Evolutionary conservation across 2,113 vertebrate genomes (phyloP).

Genomic region (Sminthopsis crassicaudata): DNA sequence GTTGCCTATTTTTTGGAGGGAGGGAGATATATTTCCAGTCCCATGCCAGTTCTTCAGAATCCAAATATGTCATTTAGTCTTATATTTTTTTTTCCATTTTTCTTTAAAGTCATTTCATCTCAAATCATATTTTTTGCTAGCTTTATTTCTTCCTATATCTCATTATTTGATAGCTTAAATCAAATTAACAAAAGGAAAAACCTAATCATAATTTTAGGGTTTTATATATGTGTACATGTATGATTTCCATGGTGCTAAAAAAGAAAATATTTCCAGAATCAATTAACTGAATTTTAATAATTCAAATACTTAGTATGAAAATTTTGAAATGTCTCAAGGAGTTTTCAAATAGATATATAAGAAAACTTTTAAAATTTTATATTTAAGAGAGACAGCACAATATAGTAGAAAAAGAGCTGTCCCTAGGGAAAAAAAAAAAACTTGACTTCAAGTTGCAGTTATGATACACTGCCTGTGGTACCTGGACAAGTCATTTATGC

Average conservation of each 20-base stretch:
- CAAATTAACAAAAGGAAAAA: slow-evolving; percentile 56
- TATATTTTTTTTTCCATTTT: slow-evolving; percentile 68
- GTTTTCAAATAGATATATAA: slow-evolving; percentile 66
- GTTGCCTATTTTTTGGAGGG: too few relatives aligned
- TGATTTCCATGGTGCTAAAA: slow-evolving; percentile 57
- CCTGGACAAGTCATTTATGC: too few relatives aligned
- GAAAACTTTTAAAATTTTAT: background rate
- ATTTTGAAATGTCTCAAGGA: slow-evolving; percentile 63
- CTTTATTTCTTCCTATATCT: slow-evolving; percentile 74
- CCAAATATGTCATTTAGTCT: slow-evolving; percentile 79
- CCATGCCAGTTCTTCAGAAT: slow-evolving; percentile 75
- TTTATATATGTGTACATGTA: slow-evolving; percentile 40
- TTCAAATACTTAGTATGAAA: slow-evolving; percentile 41
- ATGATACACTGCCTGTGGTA: too few relatives aligned
- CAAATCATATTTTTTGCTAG: slow-evolving; percentile 62
- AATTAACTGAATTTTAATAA: slow-evolving; percentile 52
- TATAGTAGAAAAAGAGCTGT: too few relatives aligned
- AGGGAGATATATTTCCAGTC: slow-evolving; percentile 73
- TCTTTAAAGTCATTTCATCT: slow-evolving; percentile 69
- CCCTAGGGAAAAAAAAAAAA: too few relatives aligned
- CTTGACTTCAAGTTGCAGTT: too few relatives aligned
- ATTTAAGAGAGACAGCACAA: too few relatives aligned
- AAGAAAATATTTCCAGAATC: slow-evolving; percentile 58
- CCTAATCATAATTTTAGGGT: background rate
- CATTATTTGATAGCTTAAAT: slow-evolving; percentile 59